phyloP scores from a whole-genome alignment of 2,113 vertebrate genomes.

The Thryonomys swinderianus region DNA sequence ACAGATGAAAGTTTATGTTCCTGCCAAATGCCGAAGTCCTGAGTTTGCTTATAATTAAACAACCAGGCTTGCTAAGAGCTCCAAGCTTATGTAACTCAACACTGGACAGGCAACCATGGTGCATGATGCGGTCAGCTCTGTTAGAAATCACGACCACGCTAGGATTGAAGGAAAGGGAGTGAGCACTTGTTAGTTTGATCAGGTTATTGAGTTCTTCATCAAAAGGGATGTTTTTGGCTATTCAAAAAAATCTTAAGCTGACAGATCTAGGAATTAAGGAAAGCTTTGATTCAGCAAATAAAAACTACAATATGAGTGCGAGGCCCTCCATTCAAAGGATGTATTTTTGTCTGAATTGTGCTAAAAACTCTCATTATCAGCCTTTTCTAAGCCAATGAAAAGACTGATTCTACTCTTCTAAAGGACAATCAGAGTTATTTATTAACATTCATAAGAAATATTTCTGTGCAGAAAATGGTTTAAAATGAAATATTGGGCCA shows the following conservation, averaged over 20 bases:
- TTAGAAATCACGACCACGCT: conserved; percentile 6
- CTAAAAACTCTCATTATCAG: conserved; percentile 31
- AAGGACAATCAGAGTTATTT: conserved; percentile 43
- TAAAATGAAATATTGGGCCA: conserved; percentile 58
- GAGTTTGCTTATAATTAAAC: conserved; percentile 9
- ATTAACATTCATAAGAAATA: conserved; percentile 56
- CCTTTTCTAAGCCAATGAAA: conserved; percentile 11
- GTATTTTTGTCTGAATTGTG: neutral
- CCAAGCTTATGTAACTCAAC: neutral
- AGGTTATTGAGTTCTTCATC: neutral
- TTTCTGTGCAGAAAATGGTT: conserved; percentile 24
- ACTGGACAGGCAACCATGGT: neutral
- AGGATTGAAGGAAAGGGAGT: neutral
- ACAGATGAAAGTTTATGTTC: neutral
- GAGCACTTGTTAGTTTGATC: neutral
- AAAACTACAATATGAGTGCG: neutral
- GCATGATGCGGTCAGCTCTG: neutral
- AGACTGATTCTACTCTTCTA: conserved; percentile 60
- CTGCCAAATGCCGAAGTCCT: neutral
- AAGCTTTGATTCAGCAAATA: neutral
- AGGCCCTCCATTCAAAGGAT: neutral
- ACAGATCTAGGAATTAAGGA: neutral
- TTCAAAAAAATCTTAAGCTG: conserved; percentile 22
- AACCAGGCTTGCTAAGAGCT: neutral
- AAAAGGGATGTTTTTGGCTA: neutral